These are phyloP conservation scores for Temnopleurus reevesii DNA, from an alignment of 53 echinoderm and acorn worm species.

Conservation along the genomic window DNA sequence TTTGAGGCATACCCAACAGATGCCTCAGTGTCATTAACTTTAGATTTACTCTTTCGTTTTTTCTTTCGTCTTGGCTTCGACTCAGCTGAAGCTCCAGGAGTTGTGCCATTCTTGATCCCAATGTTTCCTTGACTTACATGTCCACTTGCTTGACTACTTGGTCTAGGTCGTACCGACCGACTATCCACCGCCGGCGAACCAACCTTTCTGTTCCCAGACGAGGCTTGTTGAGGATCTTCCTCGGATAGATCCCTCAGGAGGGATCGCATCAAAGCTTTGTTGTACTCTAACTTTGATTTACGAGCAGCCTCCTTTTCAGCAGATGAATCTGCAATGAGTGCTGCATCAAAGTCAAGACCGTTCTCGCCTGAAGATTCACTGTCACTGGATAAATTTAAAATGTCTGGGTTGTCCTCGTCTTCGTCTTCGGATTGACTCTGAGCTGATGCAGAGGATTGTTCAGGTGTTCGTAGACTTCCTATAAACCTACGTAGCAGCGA, in stretches of 20 bases:
- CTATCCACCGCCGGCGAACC: not conserved
- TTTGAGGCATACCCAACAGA: constrained; percentile 16
- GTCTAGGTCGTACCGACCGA: not conserved
- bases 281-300: constrained; percentile 41
- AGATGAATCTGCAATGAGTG: constrained; percentile 1
- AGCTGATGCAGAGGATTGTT: not conserved
- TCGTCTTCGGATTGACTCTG: not conserved
- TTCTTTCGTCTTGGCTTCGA: constrained; percentile 30
- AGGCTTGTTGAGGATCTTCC: not conserved
- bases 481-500: constrained; percentile 6
- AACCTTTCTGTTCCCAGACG: not conserved
- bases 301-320: constrained; percentile 32
- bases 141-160: not conserved
- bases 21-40: not conserved
- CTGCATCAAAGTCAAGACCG: constrained; percentile 5
- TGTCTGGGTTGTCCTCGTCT: not conserved
- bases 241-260: constrained; percentile 3
- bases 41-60: constrained; percentile 34
- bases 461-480: not conserved
- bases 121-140: too few relatives aligned
- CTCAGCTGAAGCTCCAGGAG: not conserved
- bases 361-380: constrained; percentile 20
- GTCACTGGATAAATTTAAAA: constrained; percentile 38
- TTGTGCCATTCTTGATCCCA: not conserved
- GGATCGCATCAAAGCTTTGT: constrained; percentile 39